phyloP scores from a whole-genome alignment of 92 coral and sea anemone species.

The Anthopleura xanthogrammica region DNA sequence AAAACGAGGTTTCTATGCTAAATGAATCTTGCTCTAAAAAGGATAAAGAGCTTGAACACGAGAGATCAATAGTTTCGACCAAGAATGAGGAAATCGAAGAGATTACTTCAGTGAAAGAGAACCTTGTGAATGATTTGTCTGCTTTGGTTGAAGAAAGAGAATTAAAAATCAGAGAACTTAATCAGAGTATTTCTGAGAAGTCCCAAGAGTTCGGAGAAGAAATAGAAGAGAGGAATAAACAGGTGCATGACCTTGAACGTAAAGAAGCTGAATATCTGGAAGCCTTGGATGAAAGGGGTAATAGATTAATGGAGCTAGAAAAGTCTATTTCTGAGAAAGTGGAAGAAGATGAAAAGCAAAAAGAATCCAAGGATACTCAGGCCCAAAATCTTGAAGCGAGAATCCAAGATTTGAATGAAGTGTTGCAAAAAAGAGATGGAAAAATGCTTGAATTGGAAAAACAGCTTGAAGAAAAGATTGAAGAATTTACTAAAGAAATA shows the following conservation, averaged over 20 bases:
- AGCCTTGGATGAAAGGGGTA: conserved; percentile 23
- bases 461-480: conserved; percentile 27
- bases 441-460: conserved; percentile 20
- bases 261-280: conserved; percentile 25
- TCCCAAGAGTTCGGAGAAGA: conserved; percentile 54
- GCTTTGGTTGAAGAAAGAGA: conserved; percentile 44
- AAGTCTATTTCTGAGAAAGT: conserved; percentile 19
- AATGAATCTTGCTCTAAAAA: conserved; percentile 46
- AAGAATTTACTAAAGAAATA: conserved; percentile 29
- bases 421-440: conserved; percentile 27
- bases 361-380: conserved; percentile 10
- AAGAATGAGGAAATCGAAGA: conserved; percentile 53
- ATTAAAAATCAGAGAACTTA: conserved; percentile 33
- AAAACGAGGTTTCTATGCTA: conserved; percentile 38
- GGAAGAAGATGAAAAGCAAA: conserved; percentile 24
- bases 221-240: conserved; percentile 39
- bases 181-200: conserved; percentile 41
- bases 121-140: conserved; percentile 41
- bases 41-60: conserved; percentile 40
- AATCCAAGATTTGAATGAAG: conserved; percentile 26
- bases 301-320: conserved; percentile 6
- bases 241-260: conserved; percentile 30
- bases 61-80: conserved; percentile 30
- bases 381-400: conserved; percentile 48
- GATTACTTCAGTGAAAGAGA: conserved; percentile 40